Conservation (phyloP, 2,888 invertebrate genomes). For the Aphidius colemani region DNA sequence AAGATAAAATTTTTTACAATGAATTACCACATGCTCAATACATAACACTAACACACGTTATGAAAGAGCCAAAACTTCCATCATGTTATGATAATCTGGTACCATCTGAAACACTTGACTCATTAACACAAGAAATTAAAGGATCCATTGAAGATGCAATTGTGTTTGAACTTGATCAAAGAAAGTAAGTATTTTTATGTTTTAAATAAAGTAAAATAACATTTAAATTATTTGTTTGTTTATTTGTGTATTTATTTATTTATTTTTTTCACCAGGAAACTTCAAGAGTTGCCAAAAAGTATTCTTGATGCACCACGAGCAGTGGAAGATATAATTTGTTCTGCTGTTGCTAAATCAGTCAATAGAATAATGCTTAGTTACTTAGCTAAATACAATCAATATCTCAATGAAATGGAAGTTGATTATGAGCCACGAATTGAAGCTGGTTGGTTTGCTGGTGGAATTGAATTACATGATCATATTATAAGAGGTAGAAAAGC, state of each 20-base stretch:
- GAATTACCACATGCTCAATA: constrained; percentile 73
- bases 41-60: constrained; percentile 78
- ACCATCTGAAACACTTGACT: constrained; percentile 58
- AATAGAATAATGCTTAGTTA: constrained; percentile 71
- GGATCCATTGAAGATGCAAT: constrained; percentile 69
- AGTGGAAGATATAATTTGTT: constrained; percentile 62
- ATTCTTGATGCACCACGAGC: constrained; percentile 33
- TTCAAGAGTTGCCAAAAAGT: constrained; percentile 37
- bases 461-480: constrained; percentile 66
- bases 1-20: constrained; percentile 70
- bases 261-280: constrained; percentile 45
- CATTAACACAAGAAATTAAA: constrained; percentile 64
- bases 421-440: constrained; percentile 81
- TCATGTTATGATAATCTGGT: constrained; percentile 60
- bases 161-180: constrained; percentile 65
- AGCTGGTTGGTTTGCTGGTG: constrained; percentile 85
- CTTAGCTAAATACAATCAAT: constrained; percentile 65
- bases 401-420: constrained; percentile 69
- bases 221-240: neutral
- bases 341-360: constrained; percentile 68
- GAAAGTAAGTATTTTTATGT: constrained; percentile 62
- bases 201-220: neutral
- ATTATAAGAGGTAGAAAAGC: constrained; percentile 53
- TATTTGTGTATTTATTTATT: constrained; percentile 9
- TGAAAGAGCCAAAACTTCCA: constrained; percentile 67